These are phyloP conservation scores for Macroglossus sobrinus DNA, from an alignment of 2,113 vertebrate species.

Conservation along the genomic window DNA sequence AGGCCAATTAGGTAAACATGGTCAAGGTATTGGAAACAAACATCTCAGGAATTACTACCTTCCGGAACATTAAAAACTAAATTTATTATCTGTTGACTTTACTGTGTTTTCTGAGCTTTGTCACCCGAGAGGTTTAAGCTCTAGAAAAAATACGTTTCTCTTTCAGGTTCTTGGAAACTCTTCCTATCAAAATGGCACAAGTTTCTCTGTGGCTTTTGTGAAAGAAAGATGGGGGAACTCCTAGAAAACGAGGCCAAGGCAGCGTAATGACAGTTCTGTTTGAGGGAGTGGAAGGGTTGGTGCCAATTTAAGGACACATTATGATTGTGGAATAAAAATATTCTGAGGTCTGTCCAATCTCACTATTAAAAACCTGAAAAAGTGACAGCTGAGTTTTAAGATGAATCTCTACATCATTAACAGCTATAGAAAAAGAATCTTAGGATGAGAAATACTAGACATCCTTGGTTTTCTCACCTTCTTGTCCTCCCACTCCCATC, in stretches of 20 bases:
- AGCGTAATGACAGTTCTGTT: not conserved
- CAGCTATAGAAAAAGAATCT: not conserved
- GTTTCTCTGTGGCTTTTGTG: not conserved
- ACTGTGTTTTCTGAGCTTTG: conserved; percentile 1
- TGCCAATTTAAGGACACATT: not conserved
- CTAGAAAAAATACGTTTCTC: not conserved
- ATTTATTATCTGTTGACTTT: conserved; percentile 30
- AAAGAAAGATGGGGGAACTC: not conserved
- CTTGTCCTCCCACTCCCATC: not conserved
- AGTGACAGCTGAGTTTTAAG: not conserved
- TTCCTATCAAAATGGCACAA: not conserved
- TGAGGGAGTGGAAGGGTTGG: not conserved
- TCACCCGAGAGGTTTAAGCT: not conserved
- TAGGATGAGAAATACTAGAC: not conserved
- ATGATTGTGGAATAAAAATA: not conserved
- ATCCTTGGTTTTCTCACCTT: not conserved
- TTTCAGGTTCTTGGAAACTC: not conserved
- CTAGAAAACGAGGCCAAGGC: not conserved
- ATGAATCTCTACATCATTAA: not conserved
- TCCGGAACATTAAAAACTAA: not conserved
- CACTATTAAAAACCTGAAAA: not conserved
- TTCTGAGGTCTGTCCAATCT: not conserved
- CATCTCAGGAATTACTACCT: not conserved
- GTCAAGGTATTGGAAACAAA: not conserved
- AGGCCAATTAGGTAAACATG: not conserved